These are phyloP conservation scores for Ricordea florida DNA, from an alignment of 92 coral and sea anemone species.

Conservation along the genomic window DNA sequence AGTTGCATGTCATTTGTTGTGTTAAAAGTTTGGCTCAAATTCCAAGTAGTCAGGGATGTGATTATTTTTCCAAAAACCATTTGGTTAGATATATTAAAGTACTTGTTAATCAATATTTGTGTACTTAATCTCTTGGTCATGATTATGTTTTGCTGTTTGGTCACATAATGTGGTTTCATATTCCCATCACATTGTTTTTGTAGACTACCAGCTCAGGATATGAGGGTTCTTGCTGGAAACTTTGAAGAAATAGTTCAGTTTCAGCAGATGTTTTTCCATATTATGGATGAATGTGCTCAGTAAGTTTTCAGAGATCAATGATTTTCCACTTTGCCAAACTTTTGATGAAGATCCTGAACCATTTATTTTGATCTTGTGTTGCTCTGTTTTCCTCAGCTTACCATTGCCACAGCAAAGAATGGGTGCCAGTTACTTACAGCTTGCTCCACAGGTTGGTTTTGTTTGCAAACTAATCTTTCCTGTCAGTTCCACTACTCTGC, in stretches of 20 bases:
- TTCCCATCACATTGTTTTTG: not conserved
- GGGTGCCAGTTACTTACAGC: conserved; percentile 90
- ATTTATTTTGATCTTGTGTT: not conserved
- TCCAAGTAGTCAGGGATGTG: no score
- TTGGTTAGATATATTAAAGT: no score
- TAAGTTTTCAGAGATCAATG: conserved; percentile 36
- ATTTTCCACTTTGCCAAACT: not conserved
- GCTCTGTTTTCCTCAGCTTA: conserved; percentile 43
- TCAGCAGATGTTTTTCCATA: conserved; percentile 83
- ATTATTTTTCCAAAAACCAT: no score
- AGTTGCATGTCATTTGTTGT: not conserved
- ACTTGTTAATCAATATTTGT: no score
- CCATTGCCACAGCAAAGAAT: conserved; percentile 91
- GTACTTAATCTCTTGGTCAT: no score
- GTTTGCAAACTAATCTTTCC: not conserved
- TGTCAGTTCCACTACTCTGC: no score
- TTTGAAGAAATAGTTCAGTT: conserved; percentile 92
- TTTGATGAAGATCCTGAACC: not conserved
- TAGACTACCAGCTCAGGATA: conserved; percentile 88
- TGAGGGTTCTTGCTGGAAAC: conserved; percentile 94
- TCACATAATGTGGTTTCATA: not conserved
- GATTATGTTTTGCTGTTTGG: not conserved
- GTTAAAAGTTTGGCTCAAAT: no score
- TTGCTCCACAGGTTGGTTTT: conserved; percentile 87
- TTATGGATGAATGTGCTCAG: conserved; percentile 96